Evolutionary conservation across 2,113 vertebrate species (phyloP), one percentile per base, ranked within the genome.

Genomic region (Alligator mississippiensis): DNA sequence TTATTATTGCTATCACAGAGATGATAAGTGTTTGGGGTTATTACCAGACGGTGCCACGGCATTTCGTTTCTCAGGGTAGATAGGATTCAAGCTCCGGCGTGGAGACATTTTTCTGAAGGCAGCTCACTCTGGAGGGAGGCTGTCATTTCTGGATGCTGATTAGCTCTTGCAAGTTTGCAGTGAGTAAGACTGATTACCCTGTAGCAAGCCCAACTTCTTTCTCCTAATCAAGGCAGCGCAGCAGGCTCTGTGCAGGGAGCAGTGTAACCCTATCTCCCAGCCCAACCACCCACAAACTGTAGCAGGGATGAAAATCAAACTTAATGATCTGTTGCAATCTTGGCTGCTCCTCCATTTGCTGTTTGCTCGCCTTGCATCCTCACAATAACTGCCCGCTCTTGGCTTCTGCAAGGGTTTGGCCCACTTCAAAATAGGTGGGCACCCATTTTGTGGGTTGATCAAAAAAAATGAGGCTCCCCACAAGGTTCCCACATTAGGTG

Each of bases 71-170:
- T 19, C 68, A 28, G 66, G 6, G 54, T 76, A 84, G 83, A 63
- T 81, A 66, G 24, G 22, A 77, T 92, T 89, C 64, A 92, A 94
- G 82, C 75, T 57, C 76, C n/a, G 89, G 87, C 7, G 79, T 68
- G 34, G 61, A 92, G 82, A 34, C 30, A 24, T 91, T 24, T 94
- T 72, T 61, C 94, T 84, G 70, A 83, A 92, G 92, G 90, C 88
- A 28, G 66, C 84, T 80, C 61, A 38, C 80, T 86, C 88, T 22
- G 64, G 91, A 93, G 89, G 84, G 77, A 94, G 47, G 84, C 88
- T 97, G 94, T 97, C 96, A 90, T 66, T 94, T 84, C 80, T 62
- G 93, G 96, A 88, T 82, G 72, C 93, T 97, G 96, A 97, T 96
- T 93, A 81, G 74, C 76, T 94, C 80, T 86, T 90, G 90, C 80